A percentile compares a stretch with the other conserved stretches of the same genome.
These are phyloP conservation scores for Dynastes tityus DNA, from an alignment of 2,888 invertebrate species.

Conservation along the genomic window DNA sequence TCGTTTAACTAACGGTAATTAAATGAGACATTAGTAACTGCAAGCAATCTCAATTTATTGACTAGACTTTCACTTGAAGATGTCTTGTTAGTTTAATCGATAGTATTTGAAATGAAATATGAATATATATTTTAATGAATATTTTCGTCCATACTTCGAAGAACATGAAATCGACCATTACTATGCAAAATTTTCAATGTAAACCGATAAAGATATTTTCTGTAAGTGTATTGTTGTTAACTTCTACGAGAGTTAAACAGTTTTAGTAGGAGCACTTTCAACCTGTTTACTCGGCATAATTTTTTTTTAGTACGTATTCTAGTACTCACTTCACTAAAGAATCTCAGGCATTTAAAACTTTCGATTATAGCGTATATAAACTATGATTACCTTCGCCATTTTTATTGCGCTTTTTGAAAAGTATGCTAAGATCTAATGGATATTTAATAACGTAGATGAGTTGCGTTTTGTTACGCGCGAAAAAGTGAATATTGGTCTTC, in stretches of 20 bases:
- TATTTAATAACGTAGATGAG: background rate
- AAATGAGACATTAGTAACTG: no score
- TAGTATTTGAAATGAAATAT: no score
- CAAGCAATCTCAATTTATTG: no score
- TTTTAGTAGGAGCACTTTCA: background rate
- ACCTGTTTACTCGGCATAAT: background rate
- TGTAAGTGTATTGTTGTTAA: background rate
- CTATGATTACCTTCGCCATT: background rate
- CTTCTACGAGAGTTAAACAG: background rate
- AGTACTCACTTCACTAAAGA: background rate
- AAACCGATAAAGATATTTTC: background rate
- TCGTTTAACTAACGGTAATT: no score
- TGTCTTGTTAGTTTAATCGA: no score
- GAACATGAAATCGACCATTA: background rate
- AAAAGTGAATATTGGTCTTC: no score
- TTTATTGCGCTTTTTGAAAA: background rate
- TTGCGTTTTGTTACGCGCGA: background rate
- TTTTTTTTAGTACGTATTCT: background rate
- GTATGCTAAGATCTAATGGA: constrained; percentile 8
- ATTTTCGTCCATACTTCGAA: no score
- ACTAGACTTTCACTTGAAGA: no score
- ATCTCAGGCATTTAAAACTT: background rate
- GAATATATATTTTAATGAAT: no score
- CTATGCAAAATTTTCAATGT: background rate
- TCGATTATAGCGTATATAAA: background rate